Evolutionary conservation across 2,113 vertebrate genomes (phyloP), one percentile per base, ranked within the genome.

Genomic region (Strix uralensis): DNA sequence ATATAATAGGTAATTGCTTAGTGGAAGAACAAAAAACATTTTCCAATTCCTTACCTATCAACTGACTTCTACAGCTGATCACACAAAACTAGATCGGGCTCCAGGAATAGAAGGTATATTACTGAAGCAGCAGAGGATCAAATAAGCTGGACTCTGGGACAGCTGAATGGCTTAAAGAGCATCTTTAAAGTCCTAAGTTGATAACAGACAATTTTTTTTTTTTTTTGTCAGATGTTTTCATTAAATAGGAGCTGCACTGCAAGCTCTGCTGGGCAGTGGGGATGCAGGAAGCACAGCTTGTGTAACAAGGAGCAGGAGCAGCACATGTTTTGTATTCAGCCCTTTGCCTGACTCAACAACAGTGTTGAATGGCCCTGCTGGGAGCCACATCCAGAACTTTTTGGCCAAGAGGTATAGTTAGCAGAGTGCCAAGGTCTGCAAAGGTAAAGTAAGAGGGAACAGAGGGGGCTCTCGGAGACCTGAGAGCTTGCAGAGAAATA

Each of bases 311-410:
- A 94, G 91, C 57, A 81, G 61, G 25, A 93, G 78, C 62, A 84
- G 78, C 92, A 94, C 77, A 46, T 81, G 81, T 81, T 96, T 95
- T 88, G 59, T 54, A 51, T 91, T 92, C 91, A 90, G 51, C 42
- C 44, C 25, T 72, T 81, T 30, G 81, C 38, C 75, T 86, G 81
- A 91, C 57, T 90, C 86, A 93, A 86, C 32, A 71, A 59, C 88
- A 90, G 80, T 7, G 25, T 5, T 75, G 89, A 95, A 87, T 61
- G 84, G 92, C 9, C 32, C 89, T 92, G 87, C 54, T 69, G 81
- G 51, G 54, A 91, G 58, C 29, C 66, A 77, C 69, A 66, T 61
- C 66, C 86, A 90, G 40, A 89, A 59, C 26, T 44, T 92, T 71
- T 84, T 94, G 79, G 86, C 86, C 69, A 70, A 78, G 44, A 91